A percentile compares a stretch with the other conserved stretches of the same genome.
These are phyloP conservation scores for Drosophila prosaltans DNA, from an alignment of 1,140 invertebrate genomes.

Conservation along the genomic window DNA sequence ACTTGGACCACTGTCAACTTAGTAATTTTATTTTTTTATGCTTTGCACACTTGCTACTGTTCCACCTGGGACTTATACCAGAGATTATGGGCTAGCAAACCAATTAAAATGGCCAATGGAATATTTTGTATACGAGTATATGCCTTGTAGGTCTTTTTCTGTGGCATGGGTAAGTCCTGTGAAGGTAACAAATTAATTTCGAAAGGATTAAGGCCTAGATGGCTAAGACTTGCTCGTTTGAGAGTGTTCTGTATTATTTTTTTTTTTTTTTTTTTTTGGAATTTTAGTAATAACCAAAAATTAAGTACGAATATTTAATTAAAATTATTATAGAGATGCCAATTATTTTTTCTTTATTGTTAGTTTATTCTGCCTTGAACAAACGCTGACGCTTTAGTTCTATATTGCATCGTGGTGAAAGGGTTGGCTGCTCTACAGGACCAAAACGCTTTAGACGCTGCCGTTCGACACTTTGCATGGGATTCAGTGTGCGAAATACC, in stretches of 20 bases:
- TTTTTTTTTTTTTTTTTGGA: slow-evolving; percentile 5
- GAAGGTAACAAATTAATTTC: slow-evolving; percentile 69
- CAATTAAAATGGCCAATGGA: slow-evolving; percentile 75
- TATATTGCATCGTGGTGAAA: no score
- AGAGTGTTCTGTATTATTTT: slow-evolving; percentile 35
- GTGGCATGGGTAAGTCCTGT: slow-evolving; percentile 29
- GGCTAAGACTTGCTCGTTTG: slow-evolving; percentile 4
- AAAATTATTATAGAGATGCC: not conserved
- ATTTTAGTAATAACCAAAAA: slow-evolving; percentile 1
- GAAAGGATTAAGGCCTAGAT: slow-evolving; percentile 46
- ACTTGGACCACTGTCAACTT: slow-evolving; percentile 41
- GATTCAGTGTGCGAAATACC: slow-evolving; percentile 25
- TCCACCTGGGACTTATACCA: slow-evolving; percentile 59
- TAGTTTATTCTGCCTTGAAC: not conserved
- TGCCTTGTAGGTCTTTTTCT: not conserved
- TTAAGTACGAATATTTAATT: slow-evolving; percentile 6
- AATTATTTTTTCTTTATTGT: no score
- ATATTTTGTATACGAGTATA: slow-evolving; percentile 19
- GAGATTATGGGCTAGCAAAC: slow-evolving; percentile 72
- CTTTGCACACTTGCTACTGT: slow-evolving; percentile 33
- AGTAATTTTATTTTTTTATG: slow-evolving; percentile 34
- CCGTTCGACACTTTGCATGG: slow-evolving; percentile 26
- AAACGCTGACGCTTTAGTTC: not conserved
- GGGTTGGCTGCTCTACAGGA: not conserved
- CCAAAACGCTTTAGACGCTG: slow-evolving; percentile 18